Percentiles rank a stretch among this genome's conserved stretches.
phyloP scores from a whole-genome alignment of 2,888 invertebrate genomes.

The Pelosia muscerda region DNA sequence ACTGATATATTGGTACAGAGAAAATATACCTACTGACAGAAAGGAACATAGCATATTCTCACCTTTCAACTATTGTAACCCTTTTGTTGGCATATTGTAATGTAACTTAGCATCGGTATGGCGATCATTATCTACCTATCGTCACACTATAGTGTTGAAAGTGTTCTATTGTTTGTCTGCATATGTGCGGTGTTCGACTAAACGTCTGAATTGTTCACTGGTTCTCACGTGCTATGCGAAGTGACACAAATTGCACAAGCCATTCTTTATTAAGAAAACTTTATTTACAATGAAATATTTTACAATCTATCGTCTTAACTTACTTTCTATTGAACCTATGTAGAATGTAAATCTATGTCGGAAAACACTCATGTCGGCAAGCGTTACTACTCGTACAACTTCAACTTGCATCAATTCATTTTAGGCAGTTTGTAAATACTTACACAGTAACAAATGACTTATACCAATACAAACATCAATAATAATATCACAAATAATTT shows the following conservation, averaged over 20 bases:
- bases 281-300: constrained; percentile 86
- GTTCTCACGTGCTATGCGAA: constrained; percentile 71
- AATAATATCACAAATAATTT: constrained; percentile 85
- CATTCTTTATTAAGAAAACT: constrained; percentile 77
- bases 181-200: constrained; percentile 50
- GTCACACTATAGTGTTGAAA: constrained; percentile 50
- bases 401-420: constrained; percentile 36
- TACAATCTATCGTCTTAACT: constrained; percentile 80
- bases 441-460: constrained; percentile 46
- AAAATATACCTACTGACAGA: neutral
- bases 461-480: constrained; percentile 63
- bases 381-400: constrained; percentile 33
- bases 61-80: constrained; percentile 9
- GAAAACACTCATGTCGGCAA: constrained; percentile 57
- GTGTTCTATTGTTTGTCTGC: constrained; percentile 54
- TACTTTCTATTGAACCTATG: constrained; percentile 71
- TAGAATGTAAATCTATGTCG: constrained; percentile 58
- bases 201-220: constrained; percentile 59
- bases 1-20: neutral
- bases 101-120: constrained; percentile 24
- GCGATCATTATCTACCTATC: constrained; percentile 41
- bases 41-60: neutral
- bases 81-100: constrained; percentile 20
- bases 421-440: constrained; percentile 41
- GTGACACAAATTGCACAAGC: constrained; percentile 68